Evolutionary conservation across 92 coral and sea anemone species (phyloP).

Genomic region (Montipora capitata): DNA sequence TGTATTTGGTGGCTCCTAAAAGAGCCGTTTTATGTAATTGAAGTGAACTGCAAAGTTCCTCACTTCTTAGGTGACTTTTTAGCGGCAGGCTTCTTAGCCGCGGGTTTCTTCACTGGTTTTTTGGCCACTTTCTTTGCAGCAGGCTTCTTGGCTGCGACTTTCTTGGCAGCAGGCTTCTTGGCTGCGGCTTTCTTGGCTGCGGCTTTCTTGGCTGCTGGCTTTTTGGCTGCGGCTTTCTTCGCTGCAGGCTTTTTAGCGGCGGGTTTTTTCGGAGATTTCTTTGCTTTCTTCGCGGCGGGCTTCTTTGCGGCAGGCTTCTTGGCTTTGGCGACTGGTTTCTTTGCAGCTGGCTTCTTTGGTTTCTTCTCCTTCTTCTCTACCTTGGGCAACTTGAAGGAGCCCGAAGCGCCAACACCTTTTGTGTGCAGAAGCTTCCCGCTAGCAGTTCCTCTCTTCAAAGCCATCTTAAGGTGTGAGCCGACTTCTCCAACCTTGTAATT

Average conservation of each 20-base stretch:
- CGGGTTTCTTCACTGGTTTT: too few relatives aligned
- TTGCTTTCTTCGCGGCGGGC: slow-evolving; percentile 48
- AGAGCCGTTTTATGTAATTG: too few relatives aligned
- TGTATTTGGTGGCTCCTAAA: too few relatives aligned
- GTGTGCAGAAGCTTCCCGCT: slow-evolving; percentile 37
- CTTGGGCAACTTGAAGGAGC: slow-evolving; percentile 65
- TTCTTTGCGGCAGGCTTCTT: slow-evolving; percentile 67
- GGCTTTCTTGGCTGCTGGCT: slow-evolving; percentile 53
- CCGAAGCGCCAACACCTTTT: slow-evolving; percentile 70
- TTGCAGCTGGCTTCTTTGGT: slow-evolving; percentile 33
- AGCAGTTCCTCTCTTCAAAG: slow-evolving; percentile 54
- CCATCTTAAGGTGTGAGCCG: slow-evolving; percentile 54
- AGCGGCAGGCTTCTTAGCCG: background rate
- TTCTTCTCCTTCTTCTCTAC: slow-evolving; percentile 30
- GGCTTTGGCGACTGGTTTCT: slow-evolving; percentile 57
- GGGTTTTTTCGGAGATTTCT: slow-evolving; percentile 43
- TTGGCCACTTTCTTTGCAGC: too few relatives aligned
- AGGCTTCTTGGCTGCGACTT: too few relatives aligned
- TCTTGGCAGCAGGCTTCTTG: too few relatives aligned
- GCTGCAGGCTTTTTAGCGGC: slow-evolving; percentile 56
- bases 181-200: slow-evolving; percentile 48
- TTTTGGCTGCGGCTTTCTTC: slow-evolving; percentile 48
- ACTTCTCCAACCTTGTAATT: slow-evolving; percentile 84
- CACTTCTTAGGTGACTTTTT: too few relatives aligned
- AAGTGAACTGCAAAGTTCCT: too few relatives aligned